These are phyloP conservation scores for Lasius platythorax DNA, from an alignment of 2,888 invertebrate genomes.

Conservation along the genomic window DNA sequence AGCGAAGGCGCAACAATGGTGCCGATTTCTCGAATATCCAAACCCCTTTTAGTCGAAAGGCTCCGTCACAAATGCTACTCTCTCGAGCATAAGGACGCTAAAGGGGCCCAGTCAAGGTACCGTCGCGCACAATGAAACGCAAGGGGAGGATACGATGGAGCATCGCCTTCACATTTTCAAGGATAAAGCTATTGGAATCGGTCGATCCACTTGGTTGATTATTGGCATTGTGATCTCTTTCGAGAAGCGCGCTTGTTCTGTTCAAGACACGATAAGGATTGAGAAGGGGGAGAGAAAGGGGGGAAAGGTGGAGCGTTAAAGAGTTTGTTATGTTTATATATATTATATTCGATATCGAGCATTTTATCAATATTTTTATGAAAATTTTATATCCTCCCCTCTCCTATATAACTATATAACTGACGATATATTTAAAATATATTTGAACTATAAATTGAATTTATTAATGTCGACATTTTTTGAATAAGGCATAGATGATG, in stretches of 20 bases:
- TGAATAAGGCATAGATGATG: neutral
- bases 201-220: conserved; percentile 82
- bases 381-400: neutral
- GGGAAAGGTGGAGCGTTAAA: neutral
- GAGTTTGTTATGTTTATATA: neutral
- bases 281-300: neutral
- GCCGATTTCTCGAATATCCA: conserved; percentile 59
- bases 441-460: neutral
- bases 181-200: conserved; percentile 79
- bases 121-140: conserved; percentile 62
- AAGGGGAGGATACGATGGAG: conserved; percentile 50
- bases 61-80: conserved; percentile 67
- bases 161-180: conserved; percentile 64
- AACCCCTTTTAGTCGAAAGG: conserved; percentile 53
- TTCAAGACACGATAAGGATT: neutral
- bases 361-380: neutral
- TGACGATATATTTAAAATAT: neutral
- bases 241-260: conserved; percentile 59
- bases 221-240: conserved; percentile 83
- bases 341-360: neutral
- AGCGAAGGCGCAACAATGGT: conserved; percentile 61
- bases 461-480: neutral
- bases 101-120: conserved; percentile 57
- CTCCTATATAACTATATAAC: neutral
- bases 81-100: conserved; percentile 65